phyloP scores from a whole-genome alignment of 2,113 vertebrate genomes.

The Caranx ignobilis region DNA sequence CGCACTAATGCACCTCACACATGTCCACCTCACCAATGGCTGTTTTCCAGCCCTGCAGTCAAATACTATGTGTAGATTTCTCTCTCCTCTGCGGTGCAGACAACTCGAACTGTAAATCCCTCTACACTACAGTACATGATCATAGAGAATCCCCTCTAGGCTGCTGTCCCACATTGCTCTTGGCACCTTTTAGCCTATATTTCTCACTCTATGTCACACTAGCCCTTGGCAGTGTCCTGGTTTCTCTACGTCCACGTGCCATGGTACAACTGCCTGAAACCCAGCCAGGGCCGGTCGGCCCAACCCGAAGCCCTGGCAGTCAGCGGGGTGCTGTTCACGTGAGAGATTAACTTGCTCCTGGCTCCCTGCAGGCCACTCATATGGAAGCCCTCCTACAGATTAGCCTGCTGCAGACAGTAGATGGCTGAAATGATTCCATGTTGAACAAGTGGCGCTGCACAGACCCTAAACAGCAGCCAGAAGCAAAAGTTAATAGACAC shows the following conservation, averaged over 20 bases:
- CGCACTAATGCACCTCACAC: constrained; percentile 27
- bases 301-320: constrained; percentile 45
- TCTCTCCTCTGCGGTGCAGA: constrained; percentile 14
- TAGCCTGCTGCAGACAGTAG: constrained; percentile 29
- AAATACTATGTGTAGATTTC: constrained; percentile 31
- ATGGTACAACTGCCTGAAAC: constrained; percentile 39
- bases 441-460: constrained; percentile 40
- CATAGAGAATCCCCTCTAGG: constrained; percentile 60
- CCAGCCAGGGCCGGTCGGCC: constrained; percentile 48
- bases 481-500: constrained; percentile 21
- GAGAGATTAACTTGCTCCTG: constrained; percentile 65
- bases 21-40: constrained; percentile 34
- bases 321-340: constrained; percentile 55
- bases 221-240: constrained; percentile 64
- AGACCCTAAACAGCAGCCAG: constrained; percentile 23
- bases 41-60: constrained; percentile 45
- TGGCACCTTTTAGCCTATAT: constrained; percentile 63
- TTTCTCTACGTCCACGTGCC: constrained; percentile 61
- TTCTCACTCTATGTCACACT: constrained; percentile 49
- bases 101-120: constrained; percentile 55
- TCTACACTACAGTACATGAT: constrained; percentile 18
- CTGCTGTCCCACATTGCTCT: constrained; percentile 61
- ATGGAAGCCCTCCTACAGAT: constrained; percentile 49
- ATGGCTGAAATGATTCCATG: constrained; percentile 9
- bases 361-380: constrained; percentile 1